A percentile compares a stretch with the other conserved stretches of the same genome.
These are phyloP conservation scores for Laothoe populi DNA, from an alignment of 2,888 invertebrate species.

Conservation along the genomic window DNA sequence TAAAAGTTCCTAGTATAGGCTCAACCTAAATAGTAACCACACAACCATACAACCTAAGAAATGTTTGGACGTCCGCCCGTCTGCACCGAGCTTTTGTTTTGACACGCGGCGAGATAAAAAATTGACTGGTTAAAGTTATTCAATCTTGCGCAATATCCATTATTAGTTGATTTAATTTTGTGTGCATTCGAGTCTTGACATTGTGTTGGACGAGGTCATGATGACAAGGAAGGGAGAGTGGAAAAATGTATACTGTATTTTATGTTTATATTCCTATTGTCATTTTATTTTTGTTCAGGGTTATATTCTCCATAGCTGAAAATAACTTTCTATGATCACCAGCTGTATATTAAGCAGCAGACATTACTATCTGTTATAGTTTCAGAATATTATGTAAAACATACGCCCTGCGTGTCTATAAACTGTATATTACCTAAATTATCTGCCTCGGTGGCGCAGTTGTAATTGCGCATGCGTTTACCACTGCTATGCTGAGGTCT, in stretches of 20 bases:
- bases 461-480: too few species aligned
- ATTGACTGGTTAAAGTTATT: constrained; percentile 30
- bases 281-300: neutral
- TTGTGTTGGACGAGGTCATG: constrained; percentile 2
- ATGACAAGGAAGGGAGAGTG: neutral
- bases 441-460: too few species aligned
- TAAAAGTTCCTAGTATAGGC: neutral
- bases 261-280: neutral
- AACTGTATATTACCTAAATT: too few species aligned
- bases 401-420: too few species aligned
- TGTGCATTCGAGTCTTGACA: neutral
- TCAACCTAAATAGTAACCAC: neutral
- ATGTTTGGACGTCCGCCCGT: constrained; percentile 34
- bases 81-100: constrained; percentile 34
- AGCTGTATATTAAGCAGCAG: too few species aligned
- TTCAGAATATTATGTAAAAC: too few species aligned
- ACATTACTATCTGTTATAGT: too few species aligned
- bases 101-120: constrained; percentile 34
- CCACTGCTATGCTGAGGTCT: too few species aligned
- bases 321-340: too few species aligned
- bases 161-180: constrained; percentile 12
- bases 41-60: constrained; percentile 27
- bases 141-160: constrained; percentile 27
- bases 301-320: neutral
- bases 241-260: neutral